Evolutionary conservation across 2,113 vertebrate genomes (phyloP).

Genomic region (Apistogramma diplotaenia): DNA sequence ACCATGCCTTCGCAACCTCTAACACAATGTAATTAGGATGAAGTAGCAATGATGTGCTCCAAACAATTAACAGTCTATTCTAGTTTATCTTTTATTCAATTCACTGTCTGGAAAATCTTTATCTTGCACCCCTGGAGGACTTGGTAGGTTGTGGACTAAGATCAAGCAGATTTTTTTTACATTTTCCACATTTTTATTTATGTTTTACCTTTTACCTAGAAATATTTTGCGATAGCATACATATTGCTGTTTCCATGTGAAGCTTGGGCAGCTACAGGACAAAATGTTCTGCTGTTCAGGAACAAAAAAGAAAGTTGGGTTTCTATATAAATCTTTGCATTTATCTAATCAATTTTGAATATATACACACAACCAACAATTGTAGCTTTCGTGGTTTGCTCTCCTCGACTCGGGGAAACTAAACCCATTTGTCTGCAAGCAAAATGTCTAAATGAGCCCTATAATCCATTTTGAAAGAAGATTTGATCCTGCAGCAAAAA

Average conservation of each 20-base stretch:
- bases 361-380: neutral
- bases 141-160: neutral
- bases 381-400: neutral
- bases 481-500: slow-evolving; percentile 9
- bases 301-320: neutral
- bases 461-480: slow-evolving; percentile 43
- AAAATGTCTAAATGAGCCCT: slow-evolving; percentile 33
- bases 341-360: neutral
- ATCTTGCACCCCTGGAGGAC: no score
- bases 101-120: no score
- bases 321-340: neutral
- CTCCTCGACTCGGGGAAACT: neutral
- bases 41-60: no score
- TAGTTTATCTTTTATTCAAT: no score
- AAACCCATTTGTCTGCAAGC: slow-evolving; percentile 21
- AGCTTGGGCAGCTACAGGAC: neutral
- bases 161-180: no score
- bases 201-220: neutral
- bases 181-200: neutral
- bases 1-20: no score
- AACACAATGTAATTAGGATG: no score
- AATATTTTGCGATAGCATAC: neutral
- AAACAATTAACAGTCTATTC: no score
- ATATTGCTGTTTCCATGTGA: neutral
- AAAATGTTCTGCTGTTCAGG: neutral